A percentile compares a stretch with the other conserved stretches of the same genome.
phyloP scores from a whole-genome alignment of 35 echinoderm and acorn worm genomes.

The Ophiothrix spiculata region DNA sequence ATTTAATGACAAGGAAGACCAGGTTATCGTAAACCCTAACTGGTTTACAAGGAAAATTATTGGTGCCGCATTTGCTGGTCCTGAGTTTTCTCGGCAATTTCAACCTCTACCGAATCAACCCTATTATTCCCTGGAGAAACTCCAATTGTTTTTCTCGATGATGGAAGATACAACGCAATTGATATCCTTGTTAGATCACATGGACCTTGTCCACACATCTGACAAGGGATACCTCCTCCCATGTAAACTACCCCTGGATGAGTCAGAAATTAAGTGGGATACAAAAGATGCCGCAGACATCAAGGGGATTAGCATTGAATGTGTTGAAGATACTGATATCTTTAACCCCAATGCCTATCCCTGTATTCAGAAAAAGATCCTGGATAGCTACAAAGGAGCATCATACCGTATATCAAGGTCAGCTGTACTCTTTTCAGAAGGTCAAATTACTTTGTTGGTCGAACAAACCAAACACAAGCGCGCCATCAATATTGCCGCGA shows the following conservation, averaged over 20 bases:
- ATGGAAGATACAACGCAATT: too few relatives aligned
- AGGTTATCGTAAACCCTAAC: background rate
- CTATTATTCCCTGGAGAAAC: background rate
- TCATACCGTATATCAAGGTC: background rate
- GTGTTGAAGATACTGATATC: background rate
- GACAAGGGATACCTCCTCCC: background rate
- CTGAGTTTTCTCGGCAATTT: background rate
- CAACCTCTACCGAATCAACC: background rate
- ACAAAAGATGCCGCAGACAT: background rate
- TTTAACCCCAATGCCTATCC: background rate
- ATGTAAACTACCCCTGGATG: background rate
- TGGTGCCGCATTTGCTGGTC: background rate
- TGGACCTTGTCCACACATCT: background rate
- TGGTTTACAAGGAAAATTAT: too few relatives aligned
- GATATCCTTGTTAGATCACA: background rate
- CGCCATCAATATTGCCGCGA: background rate
- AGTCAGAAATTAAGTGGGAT: background rate
- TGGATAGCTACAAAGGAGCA: background rate
- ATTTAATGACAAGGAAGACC: background rate
- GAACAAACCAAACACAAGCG: background rate
- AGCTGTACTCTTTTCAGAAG: background rate
- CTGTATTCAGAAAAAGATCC: background rate
- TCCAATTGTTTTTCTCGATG: background rate
- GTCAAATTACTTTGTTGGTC: background rate
- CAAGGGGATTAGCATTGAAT: background rate